A percentile compares a stretch with the other conserved stretches of the same genome.
Evolutionary conservation across 2,888 invertebrate species (phyloP).

Genomic region (Hyppa rectilinea): DNA sequence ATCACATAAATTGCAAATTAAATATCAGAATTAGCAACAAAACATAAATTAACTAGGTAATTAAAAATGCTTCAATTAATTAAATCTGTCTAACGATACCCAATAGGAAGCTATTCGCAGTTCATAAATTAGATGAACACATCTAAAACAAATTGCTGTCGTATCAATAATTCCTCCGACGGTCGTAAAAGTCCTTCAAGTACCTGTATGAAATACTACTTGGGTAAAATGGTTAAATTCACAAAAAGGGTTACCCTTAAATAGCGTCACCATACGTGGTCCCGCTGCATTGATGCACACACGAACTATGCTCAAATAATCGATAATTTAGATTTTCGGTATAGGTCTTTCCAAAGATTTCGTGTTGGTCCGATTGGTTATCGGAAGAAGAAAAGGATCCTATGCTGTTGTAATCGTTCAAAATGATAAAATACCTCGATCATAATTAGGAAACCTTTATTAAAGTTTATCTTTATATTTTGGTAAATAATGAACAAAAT

Average conservation of each 20-base stretch:
- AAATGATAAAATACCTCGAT: background rate
- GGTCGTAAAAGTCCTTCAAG: conserved; percentile 44
- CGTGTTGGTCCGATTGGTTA: background rate
- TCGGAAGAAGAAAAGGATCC: fast-evolving
- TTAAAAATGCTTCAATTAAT: conserved; percentile 43
- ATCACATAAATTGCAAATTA: conserved; percentile 27
- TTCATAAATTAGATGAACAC: conserved; percentile 33
- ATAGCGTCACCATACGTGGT: background rate
- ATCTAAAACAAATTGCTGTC: conserved; percentile 17
- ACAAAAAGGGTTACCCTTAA: background rate
- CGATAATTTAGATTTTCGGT: background rate
- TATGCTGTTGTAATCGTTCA: background rate
- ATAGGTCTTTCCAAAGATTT: background rate
- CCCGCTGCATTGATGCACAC: conserved; percentile 2
- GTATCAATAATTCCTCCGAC: conserved; percentile 44
- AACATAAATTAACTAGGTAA: conserved; percentile 33
- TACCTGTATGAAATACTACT: conserved; percentile 15
- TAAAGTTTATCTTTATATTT: background rate
- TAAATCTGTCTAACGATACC: conserved; percentile 36
- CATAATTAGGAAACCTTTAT: background rate
- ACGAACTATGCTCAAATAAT: background rate
- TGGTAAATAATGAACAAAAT: background rate
- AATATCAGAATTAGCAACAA: conserved; percentile 21
- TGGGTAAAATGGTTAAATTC: background rate
- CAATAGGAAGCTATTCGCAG: conserved; percentile 27